These are phyloP conservation scores for Invenusta paracnida DNA, from an alignment of 2,888 invertebrate genomes.

Conservation along the genomic window DNA sequence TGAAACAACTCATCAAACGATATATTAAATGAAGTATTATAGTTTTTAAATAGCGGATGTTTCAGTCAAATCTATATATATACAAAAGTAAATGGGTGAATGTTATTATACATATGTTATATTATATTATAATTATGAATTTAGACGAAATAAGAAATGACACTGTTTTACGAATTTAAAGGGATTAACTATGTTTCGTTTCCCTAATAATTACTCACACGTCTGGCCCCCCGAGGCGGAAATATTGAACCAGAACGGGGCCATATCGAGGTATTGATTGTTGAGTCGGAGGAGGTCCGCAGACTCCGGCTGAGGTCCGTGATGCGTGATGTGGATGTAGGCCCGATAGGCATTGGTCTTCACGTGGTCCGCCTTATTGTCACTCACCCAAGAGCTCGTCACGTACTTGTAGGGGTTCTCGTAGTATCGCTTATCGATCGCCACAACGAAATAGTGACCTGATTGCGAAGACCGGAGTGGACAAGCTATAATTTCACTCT, in stretches of 20 bases:
- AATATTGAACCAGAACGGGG: neutral
- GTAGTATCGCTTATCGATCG: neutral
- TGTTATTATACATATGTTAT: no score
- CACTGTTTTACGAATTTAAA: no score
- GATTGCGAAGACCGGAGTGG: no score
- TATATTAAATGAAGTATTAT: no score
- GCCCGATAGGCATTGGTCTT: conserved; percentile 7
- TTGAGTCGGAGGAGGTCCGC: neutral
- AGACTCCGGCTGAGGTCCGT: neutral
- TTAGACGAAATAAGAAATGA: no score
- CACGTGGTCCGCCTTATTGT: neutral
- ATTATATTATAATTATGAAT: no score
- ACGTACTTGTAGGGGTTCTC: neutral
- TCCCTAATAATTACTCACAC: neutral
- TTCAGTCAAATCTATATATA: no score
- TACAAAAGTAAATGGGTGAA: no score
- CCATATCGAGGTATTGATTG: neutral
- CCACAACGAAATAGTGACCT: conserved; percentile 12
- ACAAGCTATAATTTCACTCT: no score
- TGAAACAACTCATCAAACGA: no score
- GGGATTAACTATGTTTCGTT: no score
- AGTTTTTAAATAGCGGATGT: no score
- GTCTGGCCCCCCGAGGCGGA: neutral
- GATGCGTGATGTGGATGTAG: neutral
- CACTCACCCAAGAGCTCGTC: neutral